phyloP scores from a whole-genome alignment of 37 sponge, comb jelly and placozoan species.

The Ephydatia muelleri region DNA sequence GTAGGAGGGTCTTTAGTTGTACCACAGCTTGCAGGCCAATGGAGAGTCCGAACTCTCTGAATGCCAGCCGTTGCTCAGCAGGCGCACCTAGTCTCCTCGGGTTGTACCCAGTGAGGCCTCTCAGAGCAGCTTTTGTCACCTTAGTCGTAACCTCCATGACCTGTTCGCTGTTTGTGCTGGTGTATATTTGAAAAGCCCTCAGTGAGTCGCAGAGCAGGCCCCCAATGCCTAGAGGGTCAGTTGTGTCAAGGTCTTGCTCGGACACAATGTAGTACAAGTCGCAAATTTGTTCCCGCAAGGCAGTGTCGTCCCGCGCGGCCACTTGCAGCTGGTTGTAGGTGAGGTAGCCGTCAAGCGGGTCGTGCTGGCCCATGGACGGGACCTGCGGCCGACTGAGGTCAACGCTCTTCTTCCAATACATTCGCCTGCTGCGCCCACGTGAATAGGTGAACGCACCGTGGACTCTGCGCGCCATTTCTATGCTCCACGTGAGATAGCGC shows the following conservation, averaged over 20 bases:
- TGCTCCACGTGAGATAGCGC: neutral
- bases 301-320: neutral
- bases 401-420: slow-evolving; percentile 18
- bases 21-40: neutral
- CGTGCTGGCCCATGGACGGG: slow-evolving; percentile 24
- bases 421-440: slow-evolving; percentile 2
- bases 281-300: neutral
- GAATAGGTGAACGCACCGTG: neutral
- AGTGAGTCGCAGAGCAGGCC: slow-evolving; percentile 1
- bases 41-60: slow-evolving; percentile 8
- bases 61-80: neutral
- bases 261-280: neutral
- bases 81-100: neutral
- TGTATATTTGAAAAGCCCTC: slow-evolving; percentile 3
- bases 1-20: neutral
- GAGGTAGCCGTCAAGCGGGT: slow-evolving; percentile 12
- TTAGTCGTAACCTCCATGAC: neutral
- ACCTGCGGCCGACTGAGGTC: slow-evolving; percentile 20
- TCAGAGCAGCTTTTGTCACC: neutral
- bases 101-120: neutral
- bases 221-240: slow-evolving; percentile 14
- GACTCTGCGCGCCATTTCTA: neutral
- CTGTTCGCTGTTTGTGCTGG: neutral
- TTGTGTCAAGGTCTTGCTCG: neutral
- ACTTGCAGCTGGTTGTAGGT: slow-evolving; percentile 12